A percentile compares a stretch with the other conserved stretches of the same genome.
These are phyloP conservation scores for Monoplex corrugatus DNA, from an alignment of 2,888 invertebrate genomes.

Conservation along the genomic window DNA sequence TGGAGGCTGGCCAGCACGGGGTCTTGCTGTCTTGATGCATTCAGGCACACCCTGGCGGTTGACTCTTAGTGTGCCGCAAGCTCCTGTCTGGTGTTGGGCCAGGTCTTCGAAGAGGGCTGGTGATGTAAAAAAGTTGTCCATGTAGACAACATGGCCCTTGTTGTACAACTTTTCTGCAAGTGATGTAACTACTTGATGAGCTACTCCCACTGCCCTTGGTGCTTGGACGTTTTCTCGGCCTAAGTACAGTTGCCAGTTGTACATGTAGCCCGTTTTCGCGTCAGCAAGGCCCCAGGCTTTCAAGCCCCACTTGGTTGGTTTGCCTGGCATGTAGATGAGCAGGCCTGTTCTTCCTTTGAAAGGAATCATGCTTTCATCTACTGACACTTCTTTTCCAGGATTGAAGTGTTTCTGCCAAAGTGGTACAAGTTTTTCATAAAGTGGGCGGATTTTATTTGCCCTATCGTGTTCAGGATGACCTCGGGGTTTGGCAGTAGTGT, in stretches of 20 bases:
- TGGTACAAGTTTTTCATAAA: background rate
- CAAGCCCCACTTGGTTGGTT: slow-evolving; percentile 22
- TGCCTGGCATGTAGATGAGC: background rate
- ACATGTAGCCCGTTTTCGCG: slow-evolving; percentile 9
- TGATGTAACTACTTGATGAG: background rate
- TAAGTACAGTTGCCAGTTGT: background rate
- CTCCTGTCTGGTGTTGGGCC: slow-evolving; percentile 4
- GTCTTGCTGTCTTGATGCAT: background rate
- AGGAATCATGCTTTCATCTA: slow-evolving; percentile 17
- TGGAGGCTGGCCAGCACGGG: slow-evolving; percentile 15
- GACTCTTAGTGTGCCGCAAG: background rate
- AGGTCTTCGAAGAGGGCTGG: background rate
- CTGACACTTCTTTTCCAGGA: background rate
- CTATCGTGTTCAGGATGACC: no score
- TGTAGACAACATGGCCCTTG: slow-evolving; percentile 15
- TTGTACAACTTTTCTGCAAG: background rate
- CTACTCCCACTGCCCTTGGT: no score
- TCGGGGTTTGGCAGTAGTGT: no score
- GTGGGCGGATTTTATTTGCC: no score
- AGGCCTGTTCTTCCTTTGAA: background rate
- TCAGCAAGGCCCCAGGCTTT: background rate
- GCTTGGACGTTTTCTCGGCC: background rate
- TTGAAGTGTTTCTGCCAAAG: background rate
- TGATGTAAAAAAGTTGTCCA: slow-evolving; percentile 7
- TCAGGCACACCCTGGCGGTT: slow-evolving; percentile 15